Percentiles rank a stretch among this genome's conserved stretches.
These are phyloP conservation scores for Tragopan temminckii DNA, from an alignment of 2,797 vertebrate genomes.

Conservation along the genomic window DNA sequence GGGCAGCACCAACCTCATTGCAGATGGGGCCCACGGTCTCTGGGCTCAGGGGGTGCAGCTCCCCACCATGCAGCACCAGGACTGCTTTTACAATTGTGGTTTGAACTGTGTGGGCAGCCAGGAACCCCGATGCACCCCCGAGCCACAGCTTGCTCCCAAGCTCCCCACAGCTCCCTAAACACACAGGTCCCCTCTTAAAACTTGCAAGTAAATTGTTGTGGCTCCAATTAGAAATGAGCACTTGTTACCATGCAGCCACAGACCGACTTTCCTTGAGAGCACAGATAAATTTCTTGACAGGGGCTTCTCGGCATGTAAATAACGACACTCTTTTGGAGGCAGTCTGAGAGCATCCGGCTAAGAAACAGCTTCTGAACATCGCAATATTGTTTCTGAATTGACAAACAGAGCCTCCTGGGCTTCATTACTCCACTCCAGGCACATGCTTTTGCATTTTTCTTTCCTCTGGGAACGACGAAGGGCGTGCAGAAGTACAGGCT, in stretches of 20 bases:
- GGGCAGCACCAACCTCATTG: too few species aligned
- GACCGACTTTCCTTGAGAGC: slow-evolving; percentile 45
- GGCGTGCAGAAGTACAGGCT: neutral
- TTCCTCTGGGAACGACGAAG: slow-evolving; percentile 35
- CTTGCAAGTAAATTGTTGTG: neutral
- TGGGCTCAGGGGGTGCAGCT: neutral
- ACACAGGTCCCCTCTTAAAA: neutral
- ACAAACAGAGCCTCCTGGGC: slow-evolving; percentile 40
- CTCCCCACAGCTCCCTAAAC: neutral
- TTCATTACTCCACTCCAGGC: neutral
- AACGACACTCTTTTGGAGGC: slow-evolving; percentile 14
- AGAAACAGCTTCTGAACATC: slow-evolving; percentile 42
- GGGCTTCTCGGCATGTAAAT: slow-evolving; percentile 35
- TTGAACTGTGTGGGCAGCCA: accelerated
- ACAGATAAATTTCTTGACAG: slow-evolving; percentile 24
- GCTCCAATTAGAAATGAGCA: neutral
- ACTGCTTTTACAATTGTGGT: too few species aligned
- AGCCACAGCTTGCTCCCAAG: neutral
- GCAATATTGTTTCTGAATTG: slow-evolving; percentile 44
- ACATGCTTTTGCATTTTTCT: slow-evolving; percentile 27
- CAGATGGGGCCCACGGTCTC: neutral
- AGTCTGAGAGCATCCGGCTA: slow-evolving; percentile 24
- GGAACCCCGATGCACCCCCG: accelerated
- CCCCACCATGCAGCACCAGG: neutral
- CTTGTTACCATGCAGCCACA: neutral